Conservation (phyloP, 2,888 invertebrate species). For the Blastobasis lacticolella region DNA sequence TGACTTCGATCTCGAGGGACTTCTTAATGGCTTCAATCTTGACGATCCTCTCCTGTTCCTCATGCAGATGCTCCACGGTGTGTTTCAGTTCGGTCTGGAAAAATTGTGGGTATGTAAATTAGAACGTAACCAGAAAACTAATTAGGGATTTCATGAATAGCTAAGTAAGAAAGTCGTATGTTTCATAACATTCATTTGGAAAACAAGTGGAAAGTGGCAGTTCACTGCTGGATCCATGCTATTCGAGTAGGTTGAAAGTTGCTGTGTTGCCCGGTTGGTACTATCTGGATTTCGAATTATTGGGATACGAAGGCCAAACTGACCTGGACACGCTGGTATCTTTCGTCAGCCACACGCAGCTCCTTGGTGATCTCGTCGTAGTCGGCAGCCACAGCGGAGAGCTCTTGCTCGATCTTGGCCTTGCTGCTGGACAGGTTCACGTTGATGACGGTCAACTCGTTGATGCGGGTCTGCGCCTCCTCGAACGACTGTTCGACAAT, state of each 20-base stretch:
- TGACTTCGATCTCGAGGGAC: constrained; percentile 97
- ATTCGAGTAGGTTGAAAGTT: no score
- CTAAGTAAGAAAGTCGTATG: no score
- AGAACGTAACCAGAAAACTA: no score
- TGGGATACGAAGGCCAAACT: not conserved
- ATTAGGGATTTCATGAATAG: no score
- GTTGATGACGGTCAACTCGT: constrained; percentile 95
- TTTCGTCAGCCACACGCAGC: constrained; percentile 93
- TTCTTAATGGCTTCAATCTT: constrained; percentile 99
- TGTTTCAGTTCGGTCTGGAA: constrained; percentile 90
- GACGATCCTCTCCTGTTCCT: constrained; percentile 96
- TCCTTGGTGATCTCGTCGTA: constrained; percentile 99
- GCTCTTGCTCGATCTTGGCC: constrained; percentile 96
- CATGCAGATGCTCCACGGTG: constrained; percentile 93
- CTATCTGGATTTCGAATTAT: no score
- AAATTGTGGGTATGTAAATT: not conserved
- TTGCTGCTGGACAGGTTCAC: constrained; percentile 95
- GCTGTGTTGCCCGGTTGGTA: no score
- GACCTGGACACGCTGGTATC: constrained; percentile 92
- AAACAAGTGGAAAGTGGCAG: no score
- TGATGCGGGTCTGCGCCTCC: constrained; percentile 93
- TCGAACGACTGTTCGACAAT: constrained; percentile 91
- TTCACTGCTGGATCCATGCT: no score
- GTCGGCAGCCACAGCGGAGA: constrained; percentile 92
- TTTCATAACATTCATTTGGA: no score